phyloP scores from a whole-genome alignment of 2,797 vertebrate genomes.

The Gallirallus australis region DNA sequence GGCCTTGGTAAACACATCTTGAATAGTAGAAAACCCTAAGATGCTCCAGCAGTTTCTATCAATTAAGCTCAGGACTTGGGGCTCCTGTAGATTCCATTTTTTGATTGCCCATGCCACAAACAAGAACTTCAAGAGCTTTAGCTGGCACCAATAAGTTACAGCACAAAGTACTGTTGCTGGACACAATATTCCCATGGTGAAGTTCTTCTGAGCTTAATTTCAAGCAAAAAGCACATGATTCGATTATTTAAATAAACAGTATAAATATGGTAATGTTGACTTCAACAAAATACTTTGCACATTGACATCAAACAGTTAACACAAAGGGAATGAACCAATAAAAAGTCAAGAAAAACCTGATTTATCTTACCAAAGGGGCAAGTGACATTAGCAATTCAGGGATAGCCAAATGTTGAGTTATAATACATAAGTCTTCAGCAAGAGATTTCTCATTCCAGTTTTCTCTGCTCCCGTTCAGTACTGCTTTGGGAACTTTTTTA shows the following conservation, averaged over 20 bases:
- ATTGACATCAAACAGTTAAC: background rate
- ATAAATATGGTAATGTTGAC: background rate
- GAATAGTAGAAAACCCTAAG: background rate
- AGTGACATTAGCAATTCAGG: background rate
- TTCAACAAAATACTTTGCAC: background rate
- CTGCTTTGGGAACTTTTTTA: background rate
- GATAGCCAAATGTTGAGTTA: background rate
- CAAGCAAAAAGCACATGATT: background rate
- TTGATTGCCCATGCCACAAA: background rate
- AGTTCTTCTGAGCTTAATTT: background rate
- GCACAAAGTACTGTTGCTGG: background rate
- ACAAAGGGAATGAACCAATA: background rate
- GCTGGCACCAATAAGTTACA: background rate
- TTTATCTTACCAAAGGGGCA: background rate
- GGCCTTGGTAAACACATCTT: background rate
- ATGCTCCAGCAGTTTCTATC: background rate
- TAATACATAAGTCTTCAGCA: fast-evolving
- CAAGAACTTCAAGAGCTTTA: background rate
- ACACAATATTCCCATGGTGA: background rate
- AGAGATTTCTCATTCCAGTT: background rate
- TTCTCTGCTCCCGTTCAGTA: background rate
- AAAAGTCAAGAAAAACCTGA: background rate
- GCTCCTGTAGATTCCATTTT: background rate
- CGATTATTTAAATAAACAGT: background rate
- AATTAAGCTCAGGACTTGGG: background rate